Base-by-base conservation (phyloP, 2,797 vertebrate species). In the Peromyscus nudipes region DNA sequence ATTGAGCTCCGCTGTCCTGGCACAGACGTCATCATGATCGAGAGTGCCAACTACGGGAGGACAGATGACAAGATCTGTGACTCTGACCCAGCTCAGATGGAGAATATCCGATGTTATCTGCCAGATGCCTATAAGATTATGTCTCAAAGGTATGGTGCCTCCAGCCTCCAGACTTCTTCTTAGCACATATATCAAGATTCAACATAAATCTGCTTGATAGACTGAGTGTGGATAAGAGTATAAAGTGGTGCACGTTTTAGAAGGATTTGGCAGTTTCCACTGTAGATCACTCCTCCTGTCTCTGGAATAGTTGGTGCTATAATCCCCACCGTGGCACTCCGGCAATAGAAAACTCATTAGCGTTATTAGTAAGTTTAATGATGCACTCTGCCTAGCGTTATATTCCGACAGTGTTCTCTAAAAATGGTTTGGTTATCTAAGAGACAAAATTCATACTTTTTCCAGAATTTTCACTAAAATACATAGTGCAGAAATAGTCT, bases 81-180 rank as follows among this genome's bases (percentile, higher is more conserved):
- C 90, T 99, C 99, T 1, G 99, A 99, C 98, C 99, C 99, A 4
- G 99, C 99, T 88, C 99, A 99, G 99, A 99, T 99, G 99, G 99
- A 99, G 98, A 99, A 99, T 98, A 99, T 99, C 31, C 99, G 99
- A 95, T 99, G 99, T 98, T 99, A 99, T 98, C 99, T 99, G 97
- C 99, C 99, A 71, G 99, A 99, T 97, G 99, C 99, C 62, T 99
- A 99, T 99, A 99, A 99, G 99, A 99, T 99, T 98, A 99, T 99
- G 99, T 99, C 99, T 97, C 99, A 99, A 97, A 99, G 99, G 99
- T 99, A 99, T 29, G 95, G 83, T 71, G 1, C 69, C 37, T 76
- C 96, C 95, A 84, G 92, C 8, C 69, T 95, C 92, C 64, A 55
- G n/a, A 86, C n/a, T 69, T 40, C 16, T 96, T 88, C 92, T 96